Evolutionary conservation across 1,140 invertebrate genomes (phyloP).

Genomic region (Drosophila bipectinata): DNA sequence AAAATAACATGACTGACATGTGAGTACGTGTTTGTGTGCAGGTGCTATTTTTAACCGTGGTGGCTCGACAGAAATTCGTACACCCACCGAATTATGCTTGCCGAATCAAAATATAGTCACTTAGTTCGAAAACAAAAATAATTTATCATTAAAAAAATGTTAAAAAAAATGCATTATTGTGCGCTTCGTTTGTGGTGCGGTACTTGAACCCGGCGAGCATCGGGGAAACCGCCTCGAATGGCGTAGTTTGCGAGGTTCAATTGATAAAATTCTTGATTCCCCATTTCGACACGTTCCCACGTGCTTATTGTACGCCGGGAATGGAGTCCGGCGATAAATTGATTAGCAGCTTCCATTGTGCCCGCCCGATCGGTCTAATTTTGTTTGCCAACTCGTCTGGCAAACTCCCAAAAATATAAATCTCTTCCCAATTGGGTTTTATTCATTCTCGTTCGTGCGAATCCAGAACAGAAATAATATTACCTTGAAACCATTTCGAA

Average conservation of each 20-base stretch:
- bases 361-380: conserved; percentile 1
- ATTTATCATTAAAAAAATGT: conserved; percentile 33
- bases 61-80: conserved; percentile 24
- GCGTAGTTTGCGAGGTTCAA: conserved; percentile 52
- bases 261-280: conserved; percentile 40
- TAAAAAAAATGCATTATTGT: conserved; percentile 40
- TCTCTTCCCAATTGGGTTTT: conserved; percentile 12
- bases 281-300: conserved; percentile 45
- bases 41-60: conserved; percentile 60
- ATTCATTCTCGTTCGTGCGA: conserved; percentile 47
- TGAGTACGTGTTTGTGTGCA: conserved; percentile 37
- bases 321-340: conserved; percentile 37
- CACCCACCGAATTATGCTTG: conserved; percentile 56
- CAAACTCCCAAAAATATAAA: conserved; percentile 10
- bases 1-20: conserved; percentile 18
- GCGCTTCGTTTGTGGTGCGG: conserved; percentile 20
- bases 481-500: conserved; percentile 36
- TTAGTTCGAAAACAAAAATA: conserved; percentile 9
- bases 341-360: conserved; percentile 38
- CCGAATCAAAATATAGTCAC: conserved; percentile 34
- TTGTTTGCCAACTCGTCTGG: conserved; percentile 35
- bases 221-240: conserved; percentile 22
- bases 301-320: conserved; percentile 20
- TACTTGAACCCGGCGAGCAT: conserved; percentile 47
- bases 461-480: conserved; percentile 41